Evolutionary conservation across 1,140 invertebrate species (phyloP).

Genomic region (Drosophila mayri): DNA sequence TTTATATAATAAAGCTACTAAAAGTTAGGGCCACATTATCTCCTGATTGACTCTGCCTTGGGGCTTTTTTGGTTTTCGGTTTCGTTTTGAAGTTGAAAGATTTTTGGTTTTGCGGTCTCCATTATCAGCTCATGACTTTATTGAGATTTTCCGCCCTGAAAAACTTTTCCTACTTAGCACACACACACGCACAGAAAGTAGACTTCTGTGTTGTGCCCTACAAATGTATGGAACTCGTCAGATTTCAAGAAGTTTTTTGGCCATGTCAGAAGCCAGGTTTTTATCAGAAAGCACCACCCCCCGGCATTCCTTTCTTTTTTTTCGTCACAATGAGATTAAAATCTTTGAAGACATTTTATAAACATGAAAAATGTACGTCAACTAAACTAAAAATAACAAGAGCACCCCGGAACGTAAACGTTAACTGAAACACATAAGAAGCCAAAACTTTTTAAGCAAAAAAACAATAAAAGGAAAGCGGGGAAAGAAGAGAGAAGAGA

Average conservation of each 20-base stretch:
- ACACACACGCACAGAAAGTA: not conserved
- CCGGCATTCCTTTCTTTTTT: not conserved
- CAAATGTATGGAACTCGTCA: slow-evolving; percentile 17
- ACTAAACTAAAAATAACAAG: slow-evolving; percentile 59
- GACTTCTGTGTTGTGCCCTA: not conserved
- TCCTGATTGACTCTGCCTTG: slow-evolving; percentile 5
- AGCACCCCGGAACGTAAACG: slow-evolving; percentile 14
- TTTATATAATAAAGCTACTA: not conserved
- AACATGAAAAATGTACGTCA: slow-evolving; percentile 60
- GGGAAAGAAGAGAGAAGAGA: not conserved
- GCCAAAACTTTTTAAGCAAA: slow-evolving; percentile 28
- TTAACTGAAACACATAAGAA: slow-evolving; percentile 27
- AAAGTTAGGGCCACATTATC: not conserved
- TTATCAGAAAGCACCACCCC: slow-evolving; percentile 12
- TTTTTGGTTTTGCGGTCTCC: slow-evolving; percentile 10
- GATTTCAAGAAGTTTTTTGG: slow-evolving; percentile 19
- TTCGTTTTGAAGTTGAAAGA: slow-evolving; percentile 2
- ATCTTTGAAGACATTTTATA: slow-evolving; percentile 67
- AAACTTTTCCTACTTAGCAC: slow-evolving; percentile 20
- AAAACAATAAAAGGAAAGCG: not conserved
- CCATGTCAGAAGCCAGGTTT: slow-evolving; percentile 24
- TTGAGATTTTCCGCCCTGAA: slow-evolving; percentile 22
- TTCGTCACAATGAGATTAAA: slow-evolving; percentile 58
- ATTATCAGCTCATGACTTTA: slow-evolving; percentile 20
- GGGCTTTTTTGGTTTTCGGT: slow-evolving; percentile 1